Base-by-base conservation (phyloP, 92 coral and sea anemone species). In the Palythoa heliodiscus region DNA sequence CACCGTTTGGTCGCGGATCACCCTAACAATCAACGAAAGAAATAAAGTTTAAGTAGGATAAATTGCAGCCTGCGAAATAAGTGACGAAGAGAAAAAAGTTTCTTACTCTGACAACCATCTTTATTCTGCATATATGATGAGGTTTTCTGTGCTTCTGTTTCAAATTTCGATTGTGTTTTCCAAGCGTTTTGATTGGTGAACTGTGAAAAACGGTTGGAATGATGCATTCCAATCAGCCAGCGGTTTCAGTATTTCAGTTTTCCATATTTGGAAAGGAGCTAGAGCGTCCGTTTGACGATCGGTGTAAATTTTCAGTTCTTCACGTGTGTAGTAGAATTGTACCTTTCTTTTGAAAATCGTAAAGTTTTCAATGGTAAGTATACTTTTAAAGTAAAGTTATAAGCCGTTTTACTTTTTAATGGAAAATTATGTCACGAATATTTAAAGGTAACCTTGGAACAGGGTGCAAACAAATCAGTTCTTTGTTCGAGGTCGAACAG, bases 1-100 rank as follows among this genome's bases (percentile, higher is more conserved):
- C 97, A 77, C 78, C 66, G 19, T 82, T 84, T 64, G 87, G 55
- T 38, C 63, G 83, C 7, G 91, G 86, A 11, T 76, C 82, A 58
- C 87, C 87, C 93, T 91, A 57, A 24, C 23, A 86, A 38, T 74
- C 57, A 47, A 67, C 12, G 50, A 69, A 12, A 80, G 23, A 1
- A 52, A 16, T 23, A 50, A 20, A 74, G 61, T 43, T 6, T 74
- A 9, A 50, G n/a, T 40, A 74, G 52, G 14, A 75, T 48, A 52
- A 75, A 14, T 23, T 13, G 7, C 13, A 52, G 39, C 5, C 52
- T 10, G 38, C 66, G 55, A 13, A 43, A 47, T 37, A 38, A 22
- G 14, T 11, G n/a, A 37, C 24, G 47, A 39, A 58, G 66, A 11
- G 9, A 12, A 11, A 1, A 22, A 64, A 64, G 14, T 38, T 54